Percentiles rank a stretch among this genome's conserved stretches.
Conservation (phyloP, 2,797 vertebrate species). For the Bradypus variegatus region DNA sequence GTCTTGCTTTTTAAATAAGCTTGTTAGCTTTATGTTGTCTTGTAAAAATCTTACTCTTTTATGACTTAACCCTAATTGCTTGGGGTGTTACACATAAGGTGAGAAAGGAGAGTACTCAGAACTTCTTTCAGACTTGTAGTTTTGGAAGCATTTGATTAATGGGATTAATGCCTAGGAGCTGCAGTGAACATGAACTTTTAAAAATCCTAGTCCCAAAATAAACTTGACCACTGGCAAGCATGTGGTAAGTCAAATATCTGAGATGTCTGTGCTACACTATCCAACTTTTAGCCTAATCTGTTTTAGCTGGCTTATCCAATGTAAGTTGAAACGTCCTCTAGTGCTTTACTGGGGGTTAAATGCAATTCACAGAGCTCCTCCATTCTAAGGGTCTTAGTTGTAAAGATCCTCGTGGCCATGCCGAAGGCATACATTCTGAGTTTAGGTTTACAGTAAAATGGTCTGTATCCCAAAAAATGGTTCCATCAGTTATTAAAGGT, state of each 20-base stretch:
- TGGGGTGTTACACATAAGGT: conserved; percentile 32
- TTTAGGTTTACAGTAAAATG: conserved; percentile 25
- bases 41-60: not conserved
- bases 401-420: not conserved
- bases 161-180: not conserved
- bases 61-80: conserved; percentile 13
- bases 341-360: not conserved
- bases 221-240: not conserved
- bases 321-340: conserved; percentile 31
- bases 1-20: conserved; percentile 2
- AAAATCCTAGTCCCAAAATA: conserved; percentile 29
- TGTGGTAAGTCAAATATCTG: conserved; percentile 10
- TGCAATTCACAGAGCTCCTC: not conserved
- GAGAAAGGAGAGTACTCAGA: conserved; percentile 37
- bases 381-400: not conserved
- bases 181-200: conserved; percentile 23
- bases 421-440: not conserved
- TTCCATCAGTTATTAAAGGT: not conserved
- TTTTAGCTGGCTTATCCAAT: not conserved
- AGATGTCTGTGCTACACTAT: not conserved
- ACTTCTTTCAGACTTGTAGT: conserved; percentile 41
- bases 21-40: conserved; percentile 37
- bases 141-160: conserved; percentile 41
- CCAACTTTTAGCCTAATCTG: conserved; percentile 1
- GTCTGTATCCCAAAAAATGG: not conserved